These are phyloP conservation scores for Linepithema humile DNA, from an alignment of 1,140 invertebrate genomes.

Conservation along the genomic window DNA sequence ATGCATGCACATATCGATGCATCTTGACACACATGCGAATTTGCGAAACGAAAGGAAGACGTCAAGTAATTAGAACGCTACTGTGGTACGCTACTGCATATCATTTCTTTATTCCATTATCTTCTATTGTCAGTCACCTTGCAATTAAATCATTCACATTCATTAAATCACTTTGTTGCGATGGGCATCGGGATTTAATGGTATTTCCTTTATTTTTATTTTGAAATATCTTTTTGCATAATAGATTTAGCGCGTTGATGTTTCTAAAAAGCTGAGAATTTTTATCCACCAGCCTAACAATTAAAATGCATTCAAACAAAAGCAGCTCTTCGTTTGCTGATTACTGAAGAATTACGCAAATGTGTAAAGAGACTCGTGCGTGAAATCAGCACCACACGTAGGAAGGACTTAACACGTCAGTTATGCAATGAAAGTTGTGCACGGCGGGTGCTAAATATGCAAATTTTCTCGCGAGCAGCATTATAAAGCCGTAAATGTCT, in stretches of 20 bases:
- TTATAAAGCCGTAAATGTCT: not conserved
- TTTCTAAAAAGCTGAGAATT: not conserved
- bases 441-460: conserved; percentile 47
- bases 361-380: conserved; percentile 33
- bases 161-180: conserved; percentile 30
- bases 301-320: conserved; percentile 4
- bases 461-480: conserved; percentile 15
- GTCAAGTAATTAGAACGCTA: conserved; percentile 33
- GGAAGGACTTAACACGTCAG: conserved; percentile 11
- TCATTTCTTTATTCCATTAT: not conserved
- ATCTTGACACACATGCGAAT: conserved; percentile 41
- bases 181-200: conserved; percentile 10
- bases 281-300: not conserved
- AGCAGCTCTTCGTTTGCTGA: not conserved
- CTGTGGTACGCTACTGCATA: not conserved
- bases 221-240: not conserved
- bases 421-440: conserved; percentile 43
- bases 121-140: conserved; percentile 27
- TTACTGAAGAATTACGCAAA: conserved; percentile 35
- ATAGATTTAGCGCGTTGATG: not conserved
- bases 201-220: conserved; percentile 7
- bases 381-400: conserved; percentile 47
- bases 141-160: conserved; percentile 39
- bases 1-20: conserved; percentile 6
- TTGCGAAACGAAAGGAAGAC: conserved; percentile 41